Evolutionary conservation across 2,888 invertebrate genomes (phyloP), one percentile per base, ranked within the genome.

Genomic region (Andrena minutula): DNA sequence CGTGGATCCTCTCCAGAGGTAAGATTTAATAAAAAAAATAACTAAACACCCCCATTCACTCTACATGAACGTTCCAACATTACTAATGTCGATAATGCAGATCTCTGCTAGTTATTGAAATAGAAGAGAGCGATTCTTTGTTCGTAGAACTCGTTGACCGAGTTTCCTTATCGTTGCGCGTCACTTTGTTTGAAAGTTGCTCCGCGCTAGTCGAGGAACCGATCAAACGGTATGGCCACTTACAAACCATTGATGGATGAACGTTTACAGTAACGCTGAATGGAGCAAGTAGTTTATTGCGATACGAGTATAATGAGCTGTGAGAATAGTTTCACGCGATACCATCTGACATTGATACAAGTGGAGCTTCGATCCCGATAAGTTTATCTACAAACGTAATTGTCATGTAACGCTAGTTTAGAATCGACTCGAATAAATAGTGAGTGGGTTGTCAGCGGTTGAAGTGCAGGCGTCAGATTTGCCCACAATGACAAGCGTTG

Each of bases 1-100:
- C 95, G 87, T 95, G 96, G 80, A 89, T 96, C 82, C 94, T 96
- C 61, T 93, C 93, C 85, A 94, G 94, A 94, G 95, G 96, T 96
- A 94, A 86, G 80, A 60, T 41, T 41, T 30, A 26, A 23, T 53
- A 12, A 23, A 26, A 12, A 23, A 26, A 41, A 41, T 16, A 41
- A 41, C 41, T 41, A 41, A 12, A 41, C 4, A 41, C 12, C 12
- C 12, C 41, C 1, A 4, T 16, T 41, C 41, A 4, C 41, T 41
- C 1, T 41, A 41, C 41, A 41, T 16, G 41, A 41, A 41, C 12
- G 41, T 16, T 12, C 12, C 16, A 16, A 4, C 12, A 12, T 16
- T 16, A 41, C 1, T 10, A 5, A 4, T 26, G 51, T 32, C 49
- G 47, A 16, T 70, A n/a, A 70, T 12, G 47, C 28, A 70, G 70